A percentile compares a stretch with the other conserved stretches of the same genome.
Conservation (phyloP, 1,140 invertebrate species). For the Drosophila pseudoananassae region DNA sequence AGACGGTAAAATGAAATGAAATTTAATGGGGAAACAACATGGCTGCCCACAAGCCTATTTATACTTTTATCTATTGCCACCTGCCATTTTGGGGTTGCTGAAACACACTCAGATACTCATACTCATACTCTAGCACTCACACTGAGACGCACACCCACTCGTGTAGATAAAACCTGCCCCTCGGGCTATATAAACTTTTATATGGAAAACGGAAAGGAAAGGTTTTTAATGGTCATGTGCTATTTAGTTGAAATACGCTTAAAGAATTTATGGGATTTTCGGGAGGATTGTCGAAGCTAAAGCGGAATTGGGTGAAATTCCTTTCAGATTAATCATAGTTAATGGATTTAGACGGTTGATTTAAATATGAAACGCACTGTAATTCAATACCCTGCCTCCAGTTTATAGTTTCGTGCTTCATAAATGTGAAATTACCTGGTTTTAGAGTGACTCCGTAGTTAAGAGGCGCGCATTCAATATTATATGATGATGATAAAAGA, state of each 20-base stretch:
- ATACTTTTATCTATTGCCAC: slow-evolving; percentile 67
- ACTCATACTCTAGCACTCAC: not conserved
- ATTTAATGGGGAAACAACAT: slow-evolving; percentile 60
- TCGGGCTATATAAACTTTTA: slow-evolving; percentile 62
- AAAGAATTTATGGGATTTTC: slow-evolving; percentile 42
- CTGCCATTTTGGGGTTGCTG: slow-evolving; percentile 75
- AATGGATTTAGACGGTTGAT: slow-evolving; percentile 21
- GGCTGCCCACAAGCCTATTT: slow-evolving; percentile 61
- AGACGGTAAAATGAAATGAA: slow-evolving; percentile 46
- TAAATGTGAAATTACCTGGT: slow-evolving; percentile 40
- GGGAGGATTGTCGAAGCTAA: slow-evolving; percentile 23
- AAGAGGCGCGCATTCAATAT: slow-evolving; percentile 19
- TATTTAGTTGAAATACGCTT: slow-evolving; percentile 27
- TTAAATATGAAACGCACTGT: slow-evolving; percentile 7
- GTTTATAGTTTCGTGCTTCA: not conserved
- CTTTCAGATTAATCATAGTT: slow-evolving; percentile 36
- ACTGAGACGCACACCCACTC: slow-evolving; percentile 25
- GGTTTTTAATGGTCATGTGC: slow-evolving; percentile 36
- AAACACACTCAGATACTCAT: slow-evolving; percentile 13
- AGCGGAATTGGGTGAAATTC: slow-evolving; percentile 22
- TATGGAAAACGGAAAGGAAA: slow-evolving; percentile 32
- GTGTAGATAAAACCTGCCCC: slow-evolving; percentile 69
- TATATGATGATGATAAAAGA: slow-evolving; percentile 62
- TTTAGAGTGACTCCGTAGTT: slow-evolving; percentile 8
- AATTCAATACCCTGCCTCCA: not conserved